Conservation (phyloP, 1,140 invertebrate genomes). For the Drosophila elegans region DNA sequence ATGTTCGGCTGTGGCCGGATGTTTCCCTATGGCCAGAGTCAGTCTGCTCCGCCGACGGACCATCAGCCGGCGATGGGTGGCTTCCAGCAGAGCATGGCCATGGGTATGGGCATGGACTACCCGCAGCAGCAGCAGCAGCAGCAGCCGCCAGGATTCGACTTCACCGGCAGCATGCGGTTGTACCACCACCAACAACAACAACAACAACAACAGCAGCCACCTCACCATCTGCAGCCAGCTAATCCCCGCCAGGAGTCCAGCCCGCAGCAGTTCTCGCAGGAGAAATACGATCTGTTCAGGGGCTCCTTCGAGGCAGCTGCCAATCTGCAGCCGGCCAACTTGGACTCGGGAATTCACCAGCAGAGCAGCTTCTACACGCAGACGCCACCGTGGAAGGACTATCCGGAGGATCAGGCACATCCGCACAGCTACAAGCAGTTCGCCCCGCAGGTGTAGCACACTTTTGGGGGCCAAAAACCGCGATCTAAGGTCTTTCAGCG, state of each 20-base stretch:
- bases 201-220: constrained; percentile 5
- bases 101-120: constrained; percentile 32
- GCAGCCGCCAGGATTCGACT: constrained; percentile 64
- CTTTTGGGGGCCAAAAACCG: constrained; percentile 46
- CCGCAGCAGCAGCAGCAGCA: constrained; percentile 53
- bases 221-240: constrained; percentile 7
- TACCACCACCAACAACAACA: constrained; percentile 70
- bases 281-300: constrained; percentile 87
- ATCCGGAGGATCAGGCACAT: constrained; percentile 62
- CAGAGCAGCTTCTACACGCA: constrained; percentile 82
- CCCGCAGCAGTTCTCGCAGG: constrained; percentile 74
- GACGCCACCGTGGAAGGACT: constrained; percentile 84
- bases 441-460: constrained; percentile 71
- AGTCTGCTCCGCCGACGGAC: constrained; percentile 6
- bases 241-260: constrained; percentile 33
- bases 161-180: constrained; percentile 79
- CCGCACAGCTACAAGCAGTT: constrained; percentile 58
- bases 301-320: constrained; percentile 87
- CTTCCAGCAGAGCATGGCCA: constrained; percentile 32
- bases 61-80: constrained; percentile 29
- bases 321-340: constrained; percentile 47
- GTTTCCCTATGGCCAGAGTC: constrained; percentile 47
- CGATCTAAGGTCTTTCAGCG: constrained; percentile 47
- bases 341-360: constrained; percentile 66
- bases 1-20: constrained; percentile 56